phyloP scores from a whole-genome alignment of 2,113 vertebrate species.

The Hiodon alosoides region DNA sequence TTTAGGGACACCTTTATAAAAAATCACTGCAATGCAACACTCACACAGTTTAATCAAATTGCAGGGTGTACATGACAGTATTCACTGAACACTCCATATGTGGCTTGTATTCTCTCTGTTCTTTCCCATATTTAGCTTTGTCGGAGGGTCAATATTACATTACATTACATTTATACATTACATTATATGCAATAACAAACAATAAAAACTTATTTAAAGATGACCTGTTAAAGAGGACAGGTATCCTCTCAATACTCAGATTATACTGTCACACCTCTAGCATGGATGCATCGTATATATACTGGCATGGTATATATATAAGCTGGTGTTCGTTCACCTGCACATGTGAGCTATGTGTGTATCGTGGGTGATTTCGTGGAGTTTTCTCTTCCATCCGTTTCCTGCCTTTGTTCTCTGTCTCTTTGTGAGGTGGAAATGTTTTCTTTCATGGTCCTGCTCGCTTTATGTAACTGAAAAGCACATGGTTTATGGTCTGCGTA shows the following conservation, averaged over 20 bases:
- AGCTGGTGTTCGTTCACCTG: constrained; percentile 4
- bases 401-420: background rate
- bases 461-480: background rate
- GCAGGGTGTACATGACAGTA: background rate
- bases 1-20: background rate
- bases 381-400: too few relatives aligned
- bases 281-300: background rate
- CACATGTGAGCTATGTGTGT: background rate
- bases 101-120: background rate
- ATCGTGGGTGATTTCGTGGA: background rate
- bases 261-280: constrained; percentile 1
- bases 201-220: background rate
- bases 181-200: too few relatives aligned
- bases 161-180: background rate
- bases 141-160: too few relatives aligned
- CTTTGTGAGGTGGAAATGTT: background rate
- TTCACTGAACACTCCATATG: background rate
- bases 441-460: background rate
- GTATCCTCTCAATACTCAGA: constrained; percentile 4
- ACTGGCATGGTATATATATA: background rate
- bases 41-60: background rate
- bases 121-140: background rate
- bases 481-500: background rate
- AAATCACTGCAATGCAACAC: background rate
- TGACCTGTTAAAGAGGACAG: constrained; percentile 4